A percentile compares a stretch with the other conserved stretches of the same genome.
Evolutionary conservation across 2,888 invertebrate genomes (phyloP).

Genomic region (Unio delphinus): DNA sequence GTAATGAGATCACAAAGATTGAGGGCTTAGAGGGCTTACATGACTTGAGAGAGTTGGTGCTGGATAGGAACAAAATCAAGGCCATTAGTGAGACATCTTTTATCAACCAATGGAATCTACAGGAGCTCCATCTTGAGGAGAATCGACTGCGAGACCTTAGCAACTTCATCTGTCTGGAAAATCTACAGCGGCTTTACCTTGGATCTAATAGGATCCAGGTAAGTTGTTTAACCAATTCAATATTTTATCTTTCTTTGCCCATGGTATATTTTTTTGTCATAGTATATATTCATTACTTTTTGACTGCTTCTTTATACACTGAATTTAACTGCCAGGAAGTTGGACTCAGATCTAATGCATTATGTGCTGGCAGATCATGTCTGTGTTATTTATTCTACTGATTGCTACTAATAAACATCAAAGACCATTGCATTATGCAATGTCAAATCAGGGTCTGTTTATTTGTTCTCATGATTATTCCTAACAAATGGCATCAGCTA

Average conservation of each 20-base stretch:
- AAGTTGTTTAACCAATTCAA: neutral
- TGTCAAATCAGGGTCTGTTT: too few species aligned
- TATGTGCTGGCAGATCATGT: too few species aligned
- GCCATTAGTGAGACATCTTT: conserved; percentile 64
- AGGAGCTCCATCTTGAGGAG: conserved; percentile 71
- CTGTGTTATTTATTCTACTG: too few species aligned
- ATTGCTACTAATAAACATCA: too few species aligned
- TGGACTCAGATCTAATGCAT: too few species aligned
- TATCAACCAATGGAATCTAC: conserved; percentile 67
- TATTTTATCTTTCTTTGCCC: neutral
- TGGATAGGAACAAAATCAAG: conserved; percentile 71
- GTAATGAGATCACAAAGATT: conserved; percentile 69
- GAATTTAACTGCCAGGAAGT: too few species aligned
- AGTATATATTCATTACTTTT: neutral
- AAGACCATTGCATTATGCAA: too few species aligned
- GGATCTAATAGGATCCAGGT: conserved; percentile 70
- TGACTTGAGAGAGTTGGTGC: conserved; percentile 69
- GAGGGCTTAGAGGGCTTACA: conserved; percentile 69
- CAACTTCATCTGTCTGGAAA: conserved; percentile 62
- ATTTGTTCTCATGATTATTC: too few species aligned
- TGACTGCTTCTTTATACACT: neutral
- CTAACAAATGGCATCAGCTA: too few species aligned
- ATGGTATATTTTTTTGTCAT: neutral
- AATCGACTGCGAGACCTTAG: conserved; percentile 68
- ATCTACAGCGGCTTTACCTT: conserved; percentile 69